phyloP scores from a whole-genome alignment of 2,888 invertebrate species.

The Podotricha telesiphe region DNA sequence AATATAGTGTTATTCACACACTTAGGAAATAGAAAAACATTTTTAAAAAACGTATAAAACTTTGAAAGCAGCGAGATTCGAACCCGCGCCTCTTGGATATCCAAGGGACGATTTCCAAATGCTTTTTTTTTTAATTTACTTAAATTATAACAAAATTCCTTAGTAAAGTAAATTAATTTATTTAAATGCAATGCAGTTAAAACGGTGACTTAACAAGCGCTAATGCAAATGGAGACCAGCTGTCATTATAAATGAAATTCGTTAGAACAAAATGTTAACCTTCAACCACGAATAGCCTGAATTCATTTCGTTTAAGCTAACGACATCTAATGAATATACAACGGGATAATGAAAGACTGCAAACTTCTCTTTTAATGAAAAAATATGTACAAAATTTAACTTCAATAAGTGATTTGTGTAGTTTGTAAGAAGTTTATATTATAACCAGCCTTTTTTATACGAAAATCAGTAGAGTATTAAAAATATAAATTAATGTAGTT shows the following conservation, averaged over 20 bases:
- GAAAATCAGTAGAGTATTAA: too few species aligned
- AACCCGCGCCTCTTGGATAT: too few species aligned
- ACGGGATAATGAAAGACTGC: conserved; percentile 23
- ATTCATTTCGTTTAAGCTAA: conserved; percentile 25
- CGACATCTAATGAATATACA: conserved; percentile 32
- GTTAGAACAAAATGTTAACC: conserved; percentile 31
- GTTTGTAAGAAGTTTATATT: too few species aligned
- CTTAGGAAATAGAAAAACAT: too few species aligned
- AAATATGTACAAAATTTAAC: background rate
- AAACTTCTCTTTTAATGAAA: conserved; percentile 14
- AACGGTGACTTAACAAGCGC: conserved; percentile 23
- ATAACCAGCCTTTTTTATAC: too few species aligned
- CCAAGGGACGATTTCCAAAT: too few species aligned
- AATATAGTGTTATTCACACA: too few species aligned
- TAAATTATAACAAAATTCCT: background rate
- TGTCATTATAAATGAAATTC: conserved; percentile 32
- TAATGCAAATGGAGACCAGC: conserved; percentile 23
- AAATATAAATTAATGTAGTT: too few species aligned
- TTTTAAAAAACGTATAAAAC: too few species aligned
- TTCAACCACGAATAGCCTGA: conserved; percentile 30
- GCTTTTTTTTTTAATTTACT: background rate
- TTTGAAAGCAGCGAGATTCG: too few species aligned
- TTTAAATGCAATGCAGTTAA: conserved; percentile 6
- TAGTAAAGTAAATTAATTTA: conserved; percentile 17
- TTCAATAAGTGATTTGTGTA: background rate